These are phyloP conservation scores for Poecilia wingei DNA, from an alignment of 2,797 vertebrate species.

Conservation along the genomic window DNA sequence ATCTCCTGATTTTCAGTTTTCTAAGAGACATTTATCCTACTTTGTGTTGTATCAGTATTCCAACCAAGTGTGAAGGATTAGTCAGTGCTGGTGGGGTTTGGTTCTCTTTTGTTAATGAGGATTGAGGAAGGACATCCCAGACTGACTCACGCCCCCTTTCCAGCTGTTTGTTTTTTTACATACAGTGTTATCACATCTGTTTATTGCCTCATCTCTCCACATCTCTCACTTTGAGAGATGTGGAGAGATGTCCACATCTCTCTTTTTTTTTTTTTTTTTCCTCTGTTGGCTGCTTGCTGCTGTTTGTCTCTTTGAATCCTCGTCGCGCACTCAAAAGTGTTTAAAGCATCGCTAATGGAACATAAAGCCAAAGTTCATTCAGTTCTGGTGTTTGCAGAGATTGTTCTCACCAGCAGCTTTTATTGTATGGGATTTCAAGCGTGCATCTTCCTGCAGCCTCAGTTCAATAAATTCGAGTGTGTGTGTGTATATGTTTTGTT, in stretches of 20 bases:
- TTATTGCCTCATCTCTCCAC: constrained; percentile 19
- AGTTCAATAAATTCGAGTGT: constrained; percentile 31
- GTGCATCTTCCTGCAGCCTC: constrained; percentile 26
- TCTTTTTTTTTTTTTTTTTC: constrained; percentile 2
- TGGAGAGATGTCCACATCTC: no score
- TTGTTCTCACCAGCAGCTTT: constrained; percentile 46
- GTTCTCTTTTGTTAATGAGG: constrained; percentile 48
- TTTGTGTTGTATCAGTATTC: not conserved
- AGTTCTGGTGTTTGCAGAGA: constrained; percentile 48
- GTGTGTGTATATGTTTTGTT: constrained; percentile 34
- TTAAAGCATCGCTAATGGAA: constrained; percentile 67
- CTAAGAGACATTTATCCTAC: not conserved
- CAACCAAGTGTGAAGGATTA: not conserved
- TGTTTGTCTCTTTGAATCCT: constrained; percentile 38
- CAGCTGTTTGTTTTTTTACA: constrained; percentile 3
- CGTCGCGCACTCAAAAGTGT: constrained; percentile 44
- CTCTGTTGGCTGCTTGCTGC: not conserved
- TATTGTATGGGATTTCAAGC: constrained; percentile 45
- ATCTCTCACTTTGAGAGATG: no score
- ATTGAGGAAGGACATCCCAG: constrained; percentile 16
- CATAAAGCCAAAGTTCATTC: constrained; percentile 63
- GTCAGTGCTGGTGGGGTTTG: constrained; percentile 26
- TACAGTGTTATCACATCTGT: constrained; percentile 42
- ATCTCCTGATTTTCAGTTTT: not conserved
- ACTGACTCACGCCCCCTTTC: constrained; percentile 40